Base-by-base conservation (phyloP, 2,888 invertebrate genomes). In the Lucinisca nassula region DNA sequence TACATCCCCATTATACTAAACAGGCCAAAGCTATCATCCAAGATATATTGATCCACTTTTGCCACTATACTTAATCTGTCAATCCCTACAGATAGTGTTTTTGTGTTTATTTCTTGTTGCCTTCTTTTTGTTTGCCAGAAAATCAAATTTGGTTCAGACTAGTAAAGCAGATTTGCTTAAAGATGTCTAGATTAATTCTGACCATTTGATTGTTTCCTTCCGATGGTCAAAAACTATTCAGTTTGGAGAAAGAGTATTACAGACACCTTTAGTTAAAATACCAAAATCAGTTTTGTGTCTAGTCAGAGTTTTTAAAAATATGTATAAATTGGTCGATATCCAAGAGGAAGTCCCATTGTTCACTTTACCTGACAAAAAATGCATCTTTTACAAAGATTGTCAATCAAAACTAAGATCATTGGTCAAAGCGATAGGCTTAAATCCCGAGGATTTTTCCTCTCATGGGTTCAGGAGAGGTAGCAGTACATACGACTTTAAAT, bases 201-300 rank as follows among this genome's bases (percentile, higher is more conserved):
- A 73, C 37, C 17, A 32, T 37, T 0, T 61, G n/a, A n/a, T 80
- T 45, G 78, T 85, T 10, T 24, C 35, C 35, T 75, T 85, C 67
- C 70, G 67, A 17, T 85, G 85, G 77, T 73, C 85, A 17, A 85
- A 85, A 55, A 85, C 85, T 0, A 81, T 77, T 37, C 81, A 85
- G 27, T 70, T 17, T 75, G 79, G 84, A 2, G 84, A 84, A 35
- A 58, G 84, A 45, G 37, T 51, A 1, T 58, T 74, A 14, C 51
- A 76, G 37, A 81, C 37, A 45, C 85, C 85, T 35, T 61, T 85
- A 3, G 40, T 81, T 49, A 73, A 35, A 35, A 49, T 84, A 27
- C 75, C 49, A 27, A 73, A 32, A 30, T 55, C 70, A 21, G 38
- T 70, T 0, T 27, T 85, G n/a, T 85, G 85, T 61, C 77, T 77